Percentiles rank a stretch among this genome's conserved stretches.
Evolutionary conservation across 1,140 invertebrate species (phyloP).

Genomic region (Dinoponera quadriceps): DNA sequence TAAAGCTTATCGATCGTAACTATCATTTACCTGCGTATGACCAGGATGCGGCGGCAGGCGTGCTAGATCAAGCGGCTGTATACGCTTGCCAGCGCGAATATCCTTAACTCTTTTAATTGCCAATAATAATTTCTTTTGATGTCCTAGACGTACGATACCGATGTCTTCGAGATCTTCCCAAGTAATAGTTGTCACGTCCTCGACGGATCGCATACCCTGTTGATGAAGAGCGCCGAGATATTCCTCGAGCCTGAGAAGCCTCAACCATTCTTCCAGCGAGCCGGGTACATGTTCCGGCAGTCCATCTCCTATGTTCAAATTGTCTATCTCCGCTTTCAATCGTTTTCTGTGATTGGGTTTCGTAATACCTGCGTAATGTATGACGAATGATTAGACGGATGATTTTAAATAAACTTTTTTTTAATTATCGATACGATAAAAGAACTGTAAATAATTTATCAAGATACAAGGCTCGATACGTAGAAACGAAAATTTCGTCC

Average conservation of each 20-base stretch:
- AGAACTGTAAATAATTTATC: no score
- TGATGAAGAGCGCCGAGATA: constrained; percentile 95
- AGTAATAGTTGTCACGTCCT: constrained; percentile 96
- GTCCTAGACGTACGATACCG: constrained; percentile 97
- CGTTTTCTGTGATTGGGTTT: constrained; percentile 98
- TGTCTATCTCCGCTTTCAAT: constrained; percentile 98
- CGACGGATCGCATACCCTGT: constrained; percentile 97
- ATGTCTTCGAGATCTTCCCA: constrained; percentile 99
- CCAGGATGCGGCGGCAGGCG: constrained; percentile 87
- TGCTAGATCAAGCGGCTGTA: constrained; percentile 87
- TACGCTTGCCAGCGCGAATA: constrained; percentile 94
- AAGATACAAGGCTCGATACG: no score
- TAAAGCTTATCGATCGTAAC: background rate
- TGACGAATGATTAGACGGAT: background rate
- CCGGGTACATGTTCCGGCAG: constrained; percentile 96
- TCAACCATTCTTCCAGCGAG: constrained; percentile 97
- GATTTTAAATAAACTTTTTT: no score
- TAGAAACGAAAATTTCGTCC: no score
- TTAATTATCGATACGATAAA: no score
- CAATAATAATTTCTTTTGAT: constrained; percentile 99
- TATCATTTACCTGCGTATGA: constrained; percentile 82
- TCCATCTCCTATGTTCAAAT: constrained; percentile 97
- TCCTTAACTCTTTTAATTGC: constrained; percentile 99
- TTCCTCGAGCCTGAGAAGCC: constrained; percentile 95
- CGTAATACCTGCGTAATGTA: constrained; percentile 90